Percentiles rank a stretch among this genome's conserved stretches.
These are phyloP conservation scores for Clavelina lepadiformis DNA, from an alignment of 23 tunicate species.

Conservation along the genomic window DNA sequence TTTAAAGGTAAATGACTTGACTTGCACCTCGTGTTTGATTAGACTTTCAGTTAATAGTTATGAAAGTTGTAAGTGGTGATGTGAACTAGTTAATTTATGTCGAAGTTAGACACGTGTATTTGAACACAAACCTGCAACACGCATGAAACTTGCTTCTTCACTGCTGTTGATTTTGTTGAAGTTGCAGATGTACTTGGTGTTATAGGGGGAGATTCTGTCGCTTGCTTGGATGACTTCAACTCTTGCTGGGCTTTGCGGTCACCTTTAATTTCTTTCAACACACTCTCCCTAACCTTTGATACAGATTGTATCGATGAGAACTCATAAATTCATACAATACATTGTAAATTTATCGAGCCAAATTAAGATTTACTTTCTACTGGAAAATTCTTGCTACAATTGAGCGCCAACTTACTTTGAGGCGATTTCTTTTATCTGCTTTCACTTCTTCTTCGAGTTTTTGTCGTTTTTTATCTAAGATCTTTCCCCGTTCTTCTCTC, in stretches of 20 bases:
- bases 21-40: too few species aligned
- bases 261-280: neutral
- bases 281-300: neutral
- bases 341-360: too few species aligned
- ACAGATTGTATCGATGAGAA: too few species aligned
- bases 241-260: neutral
- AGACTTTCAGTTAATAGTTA: too few species aligned
- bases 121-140: neutral
- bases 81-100: too few species aligned
- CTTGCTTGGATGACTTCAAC: neutral
- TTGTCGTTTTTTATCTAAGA: neutral
- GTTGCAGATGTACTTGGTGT: neutral
- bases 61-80: too few species aligned
- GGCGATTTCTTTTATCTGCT: neutral
- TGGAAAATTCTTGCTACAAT: too few species aligned
- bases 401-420: neutral
- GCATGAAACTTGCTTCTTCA: too few species aligned
- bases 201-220: neutral
- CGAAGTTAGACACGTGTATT: neutral
- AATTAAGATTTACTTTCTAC: too few species aligned
- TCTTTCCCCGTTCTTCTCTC: neutral
- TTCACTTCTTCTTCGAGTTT: neutral
- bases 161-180: neutral
- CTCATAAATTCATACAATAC: too few species aligned
- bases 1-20: too few species aligned